Percentiles rank a stretch among this genome's conserved stretches.
Evolutionary conservation across 2,113 vertebrate genomes (phyloP).

Genomic region (Chiloscyllium plagiosum): DNA sequence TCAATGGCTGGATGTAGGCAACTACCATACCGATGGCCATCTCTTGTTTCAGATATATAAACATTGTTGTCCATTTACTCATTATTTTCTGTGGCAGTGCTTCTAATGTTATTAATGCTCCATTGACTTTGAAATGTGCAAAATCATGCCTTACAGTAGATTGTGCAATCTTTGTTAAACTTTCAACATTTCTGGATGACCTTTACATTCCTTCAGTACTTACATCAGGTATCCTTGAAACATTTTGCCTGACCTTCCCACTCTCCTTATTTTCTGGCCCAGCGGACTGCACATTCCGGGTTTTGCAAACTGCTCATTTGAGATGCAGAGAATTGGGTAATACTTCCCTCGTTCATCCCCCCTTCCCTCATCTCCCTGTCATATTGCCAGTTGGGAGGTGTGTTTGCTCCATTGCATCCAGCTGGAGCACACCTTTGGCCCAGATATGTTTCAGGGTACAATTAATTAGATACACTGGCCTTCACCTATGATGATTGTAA

Average conservation of each 20-base stretch:
- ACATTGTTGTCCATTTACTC: not conserved
- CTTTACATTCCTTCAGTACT: constrained; percentile 22
- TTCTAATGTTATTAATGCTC: not conserved
- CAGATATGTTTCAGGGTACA: not conserved
- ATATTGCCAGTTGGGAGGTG: not conserved
- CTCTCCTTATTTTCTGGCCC: not conserved
- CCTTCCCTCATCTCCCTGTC: not conserved
- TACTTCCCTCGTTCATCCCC: not conserved
- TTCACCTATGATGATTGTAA: not conserved
- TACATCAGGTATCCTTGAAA: constrained; percentile 13
- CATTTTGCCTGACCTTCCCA: not conserved
- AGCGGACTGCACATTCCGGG: not conserved
- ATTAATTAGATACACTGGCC: not conserved
- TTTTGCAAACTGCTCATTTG: not conserved
- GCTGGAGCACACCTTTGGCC: not conserved
- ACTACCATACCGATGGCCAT: too few species aligned
- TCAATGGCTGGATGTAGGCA: not conserved
- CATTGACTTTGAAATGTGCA: constrained; percentile 9
- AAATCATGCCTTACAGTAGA: not conserved
- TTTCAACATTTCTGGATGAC: constrained; percentile 16
- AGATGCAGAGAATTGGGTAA: not conserved
- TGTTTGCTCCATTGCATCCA: not conserved
- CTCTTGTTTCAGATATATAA: not conserved
- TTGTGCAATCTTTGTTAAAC: not conserved
- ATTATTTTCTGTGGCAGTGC: not conserved